Base-by-base conservation (phyloP, 2,888 invertebrate genomes). In the Agonopterix heracliana region DNA sequence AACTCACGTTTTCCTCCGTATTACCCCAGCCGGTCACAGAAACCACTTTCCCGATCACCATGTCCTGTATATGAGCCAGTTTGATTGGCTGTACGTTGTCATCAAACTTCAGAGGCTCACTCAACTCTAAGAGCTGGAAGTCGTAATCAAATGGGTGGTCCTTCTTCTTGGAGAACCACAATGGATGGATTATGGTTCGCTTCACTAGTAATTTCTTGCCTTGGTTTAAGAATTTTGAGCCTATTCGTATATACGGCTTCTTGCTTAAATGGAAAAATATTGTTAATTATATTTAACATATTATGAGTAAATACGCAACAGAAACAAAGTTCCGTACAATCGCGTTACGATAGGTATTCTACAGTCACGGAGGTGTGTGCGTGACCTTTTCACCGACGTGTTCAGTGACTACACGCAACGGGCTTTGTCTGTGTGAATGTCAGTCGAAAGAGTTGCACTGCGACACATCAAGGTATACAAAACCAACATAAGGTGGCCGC, bases 11-110 rank as follows among this genome's bases (percentile, higher is more conserved):
- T 60, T 87, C 86, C 11, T 75, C 70, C 2, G 83, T 85, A 35
- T 83, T 82, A 0, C 88, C 87, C 89, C 89, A 89, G 14, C 89
- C 89, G 36, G 86, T 81, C 0, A 87, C 87, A 0, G 82, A 79
- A 0, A 87, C 55, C 0, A 83, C 69, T 54, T 80, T 83, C 0
- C 87, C 89, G 44, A 82, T 76, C 0, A 76, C 71, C 82, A 88
- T 82, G 42, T 88, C 87, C 52, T 83, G 76, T 0, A 82, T 74
- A 45, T 72, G 75, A 0, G 76, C 88, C n/a, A 89, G 54, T 53
- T 81, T 83, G 0, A 88, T 63, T 0, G 88, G 73, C 47, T 82
- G 82, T 0, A 80, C 54, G 9, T 74, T 79, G 0, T 79, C 77
- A 43, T 71, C 70, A 13, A 73, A 81, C 5, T 71, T 75, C 48